A percentile compares a stretch with the other conserved stretches of the same genome.
Evolutionary conservation across 2,888 invertebrate genomes (phyloP).

Genomic region (Noctuana brunneofusca): DNA sequence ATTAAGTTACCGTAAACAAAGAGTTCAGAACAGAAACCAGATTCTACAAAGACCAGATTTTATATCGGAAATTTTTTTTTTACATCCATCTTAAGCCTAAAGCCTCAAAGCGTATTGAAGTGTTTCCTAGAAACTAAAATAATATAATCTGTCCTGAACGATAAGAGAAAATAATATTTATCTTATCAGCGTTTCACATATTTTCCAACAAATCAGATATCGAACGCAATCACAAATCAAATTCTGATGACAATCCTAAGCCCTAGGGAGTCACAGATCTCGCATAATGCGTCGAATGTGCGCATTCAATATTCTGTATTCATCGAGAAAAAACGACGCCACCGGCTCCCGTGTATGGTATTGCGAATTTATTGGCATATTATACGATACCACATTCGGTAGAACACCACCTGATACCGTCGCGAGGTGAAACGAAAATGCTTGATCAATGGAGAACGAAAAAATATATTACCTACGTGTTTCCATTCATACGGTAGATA

Average conservation of each 20-base stretch:
- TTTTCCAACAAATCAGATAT: constrained; percentile 6
- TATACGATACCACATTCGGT: constrained; percentile 25
- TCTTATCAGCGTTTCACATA: background rate
- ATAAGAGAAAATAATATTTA: no score
- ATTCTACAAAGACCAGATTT: no score
- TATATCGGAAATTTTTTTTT: no score
- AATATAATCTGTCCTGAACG: no score
- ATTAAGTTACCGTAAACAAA: no score
- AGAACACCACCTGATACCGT: constrained; percentile 25
- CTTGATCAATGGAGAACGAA: constrained; percentile 19
- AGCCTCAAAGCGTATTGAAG: no score
- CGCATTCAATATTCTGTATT: constrained; percentile 37
- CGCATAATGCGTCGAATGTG: constrained; percentile 29
- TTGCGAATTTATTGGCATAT: constrained; percentile 30
- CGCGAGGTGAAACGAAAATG: constrained; percentile 10
- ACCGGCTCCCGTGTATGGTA: background rate
- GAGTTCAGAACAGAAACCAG: no score
- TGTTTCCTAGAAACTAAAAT: no score
- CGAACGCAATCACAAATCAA: constrained; percentile 21
- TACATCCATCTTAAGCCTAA: no score
- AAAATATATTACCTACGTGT: constrained; percentile 12
- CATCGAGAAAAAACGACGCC: constrained; percentile 25
- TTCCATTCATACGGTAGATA: constrained; percentile 5
- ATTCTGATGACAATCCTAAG: constrained; percentile 23
- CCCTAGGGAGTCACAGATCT: constrained; percentile 22